These are phyloP conservation scores for Leptinotarsa peninsularis DNA, from an alignment of 2,888 invertebrate species.

Conservation along the genomic window DNA sequence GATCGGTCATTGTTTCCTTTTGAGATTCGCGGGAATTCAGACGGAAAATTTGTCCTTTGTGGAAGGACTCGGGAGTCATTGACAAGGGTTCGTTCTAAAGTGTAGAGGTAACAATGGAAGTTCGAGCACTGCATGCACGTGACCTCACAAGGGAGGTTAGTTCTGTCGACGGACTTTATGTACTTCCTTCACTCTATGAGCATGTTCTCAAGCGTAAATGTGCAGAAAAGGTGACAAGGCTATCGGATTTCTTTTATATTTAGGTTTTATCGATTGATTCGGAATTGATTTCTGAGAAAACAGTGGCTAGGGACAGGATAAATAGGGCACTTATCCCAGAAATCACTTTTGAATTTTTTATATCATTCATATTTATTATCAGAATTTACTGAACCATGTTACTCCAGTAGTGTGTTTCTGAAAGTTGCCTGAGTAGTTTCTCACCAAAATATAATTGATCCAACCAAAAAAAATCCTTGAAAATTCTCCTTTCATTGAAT, in stretches of 20 bases:
- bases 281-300: too few relatives aligned
- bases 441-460: too few relatives aligned
- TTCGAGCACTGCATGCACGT: conserved; percentile 6
- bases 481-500: too few relatives aligned
- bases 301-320: too few relatives aligned
- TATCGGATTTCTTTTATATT: neutral
- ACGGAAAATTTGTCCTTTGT: conserved; percentile 17
- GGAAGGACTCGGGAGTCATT: conserved; percentile 4
- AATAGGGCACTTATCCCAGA: too few relatives aligned
- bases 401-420: too few relatives aligned
- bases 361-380: too few relatives aligned
- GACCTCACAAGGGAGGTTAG: conserved; percentile 4
- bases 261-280: neutral
- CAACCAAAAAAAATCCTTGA: too few relatives aligned
- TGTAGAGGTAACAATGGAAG: conserved; percentile 15
- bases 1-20: neutral
- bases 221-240: neutral
- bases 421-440: too few relatives aligned
- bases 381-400: too few relatives aligned
- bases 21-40: neutral
- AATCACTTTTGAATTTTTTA: too few relatives aligned
- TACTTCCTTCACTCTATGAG: conserved; percentile 1
- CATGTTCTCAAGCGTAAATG: neutral
- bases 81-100: conserved; percentile 11
- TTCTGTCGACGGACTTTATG: conserved; percentile 5